Base-by-base conservation (phyloP, 2,113 vertebrate species). In the Taxidea taxus region DNA sequence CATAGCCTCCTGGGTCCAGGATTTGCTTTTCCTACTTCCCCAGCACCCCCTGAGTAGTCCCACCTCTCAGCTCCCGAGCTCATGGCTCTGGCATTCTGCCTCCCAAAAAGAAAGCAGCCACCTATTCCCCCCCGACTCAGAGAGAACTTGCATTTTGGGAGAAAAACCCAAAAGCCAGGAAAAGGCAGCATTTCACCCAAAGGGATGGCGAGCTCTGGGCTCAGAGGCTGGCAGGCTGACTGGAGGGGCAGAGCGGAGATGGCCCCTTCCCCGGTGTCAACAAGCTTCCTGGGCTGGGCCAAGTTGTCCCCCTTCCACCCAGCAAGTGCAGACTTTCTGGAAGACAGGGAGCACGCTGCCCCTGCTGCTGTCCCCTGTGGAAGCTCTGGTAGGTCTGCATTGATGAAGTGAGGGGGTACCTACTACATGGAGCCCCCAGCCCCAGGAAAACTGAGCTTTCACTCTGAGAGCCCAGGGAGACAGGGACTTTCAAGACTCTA, bases 251-350 rank as follows among this genome's bases (percentile, higher is more conserved):
- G 56, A 16, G 7, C 9, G 62, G 27, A 13, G 27, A 6, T 8
- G 58, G 13, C n/a, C 37, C 27, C 6, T 64, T n/a, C 13, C 47
- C 29, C 1, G 1, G 37, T 0, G 1, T 7, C 1, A 1, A 27
- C 31, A 7, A 34, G 18, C 9, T 62, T 11, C 37, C 15, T n/a
- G 42, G 7, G 20, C 49, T 15, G 20, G n/a, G 60, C 58, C 75
- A 44, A 0, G 29, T 2, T 31, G 42, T 18, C 60, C 39, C 4
- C 27, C 39, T 56, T 47, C 56, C 47, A 9, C 27, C 13, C 21
- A 14, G 23, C 44, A 39, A 62, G 21, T 37, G 0, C 29, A 42
- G 25, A 25, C 66, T 4, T 60, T 74, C 92, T 47, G 60, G 49
- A 10, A 64, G 64, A 72, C 42, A 42, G 25, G 39, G 90, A 23